Conservation (phyloP, 2,888 invertebrate species). For the Cosmopolites sordidus region DNA sequence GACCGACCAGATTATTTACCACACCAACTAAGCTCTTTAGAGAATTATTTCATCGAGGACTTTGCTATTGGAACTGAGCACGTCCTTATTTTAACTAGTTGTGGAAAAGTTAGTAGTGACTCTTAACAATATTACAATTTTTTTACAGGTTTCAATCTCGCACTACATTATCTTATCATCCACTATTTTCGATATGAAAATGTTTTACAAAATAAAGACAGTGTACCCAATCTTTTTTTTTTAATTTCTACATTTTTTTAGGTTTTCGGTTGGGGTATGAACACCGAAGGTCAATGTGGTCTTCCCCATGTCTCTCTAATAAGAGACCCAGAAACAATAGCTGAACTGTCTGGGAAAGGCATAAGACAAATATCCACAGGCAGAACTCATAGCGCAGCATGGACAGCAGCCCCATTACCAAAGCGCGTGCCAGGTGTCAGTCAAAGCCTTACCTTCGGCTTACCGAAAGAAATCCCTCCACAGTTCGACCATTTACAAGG, state of each 20-base stretch:
- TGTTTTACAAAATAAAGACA: too few species aligned
- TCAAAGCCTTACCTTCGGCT: slow-evolving; percentile 49
- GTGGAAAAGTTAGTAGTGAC: slow-evolving; percentile 45
- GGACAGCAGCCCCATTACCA: slow-evolving; percentile 56
- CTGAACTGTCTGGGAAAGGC: slow-evolving; percentile 51
- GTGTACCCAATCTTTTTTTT: too few species aligned
- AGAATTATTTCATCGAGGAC: slow-evolving; percentile 53
- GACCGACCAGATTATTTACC: slow-evolving; percentile 52
- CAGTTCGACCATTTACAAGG: slow-evolving; percentile 55
- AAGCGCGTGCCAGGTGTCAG: slow-evolving; percentile 33
- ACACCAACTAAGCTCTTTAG: slow-evolving; percentile 50
- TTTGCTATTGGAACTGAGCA: slow-evolving; percentile 61
- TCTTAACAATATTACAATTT: neutral
- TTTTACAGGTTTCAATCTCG: neutral
- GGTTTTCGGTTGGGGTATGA: slow-evolving; percentile 61
- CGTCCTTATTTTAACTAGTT: slow-evolving; percentile 54
- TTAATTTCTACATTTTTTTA: too few species aligned
- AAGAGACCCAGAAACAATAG: slow-evolving; percentile 54
- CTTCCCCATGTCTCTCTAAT: slow-evolving; percentile 55
- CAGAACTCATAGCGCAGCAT: slow-evolving; percentile 59
- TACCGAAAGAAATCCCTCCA: slow-evolving; percentile 54
- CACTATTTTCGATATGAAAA: too few species aligned
- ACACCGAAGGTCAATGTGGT: slow-evolving; percentile 60
- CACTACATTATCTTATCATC: too few species aligned
- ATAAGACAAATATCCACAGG: slow-evolving; percentile 58